Base-by-base conservation (phyloP, 2,888 invertebrate genomes). In the Tricholauxania praeusta region DNA sequence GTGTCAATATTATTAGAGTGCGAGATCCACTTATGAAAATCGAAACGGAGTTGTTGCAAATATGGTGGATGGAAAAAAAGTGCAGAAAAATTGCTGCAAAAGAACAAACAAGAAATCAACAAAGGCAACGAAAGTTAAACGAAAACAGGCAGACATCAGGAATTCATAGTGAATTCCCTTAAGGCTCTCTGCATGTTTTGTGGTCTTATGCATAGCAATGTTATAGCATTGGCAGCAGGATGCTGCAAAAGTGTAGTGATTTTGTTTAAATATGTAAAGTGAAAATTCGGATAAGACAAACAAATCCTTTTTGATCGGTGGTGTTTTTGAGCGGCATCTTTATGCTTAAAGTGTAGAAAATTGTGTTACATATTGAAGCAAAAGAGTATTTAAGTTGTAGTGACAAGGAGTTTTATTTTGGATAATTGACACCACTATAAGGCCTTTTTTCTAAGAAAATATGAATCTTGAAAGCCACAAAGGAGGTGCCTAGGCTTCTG, bases 11-110 rank as follows among this genome's bases (percentile, higher is more conserved):
- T 62, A 70, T 63, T 63, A 22, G 60, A 60, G 72, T 19, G 39
- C 51, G 49, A 59, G 57, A 68, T 72, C 63, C 68, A 72, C 72
- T 72, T 64, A 72, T 59, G 68, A 59, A 72, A 67, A 68, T 63
- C 63, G 67, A 55, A 72, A 47, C 64, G 70, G 19, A 70, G 70
- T 70, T 32, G 69, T 12, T 15, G 47, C 19, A 59, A 12, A 52
- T 15, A 22, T n/a, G 32, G 32, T 60, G 7, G 39, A 28, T 59
- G 28, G 48, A 49, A 59, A 57, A 39, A 57, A 22, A 28, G 52
- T 32, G 22, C 39, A 17, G 28, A 67, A 19, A 17, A 67, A 2
- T 19, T 39, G 0, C 39, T n/a, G 19, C 47, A 59, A 48, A 68
- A 57, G 39, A 57, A 6, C 22, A 67, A 67, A 22, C 53, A 59